Conservation (phyloP, 2,888 invertebrate genomes). For the Terebella lapidaria region DNA sequence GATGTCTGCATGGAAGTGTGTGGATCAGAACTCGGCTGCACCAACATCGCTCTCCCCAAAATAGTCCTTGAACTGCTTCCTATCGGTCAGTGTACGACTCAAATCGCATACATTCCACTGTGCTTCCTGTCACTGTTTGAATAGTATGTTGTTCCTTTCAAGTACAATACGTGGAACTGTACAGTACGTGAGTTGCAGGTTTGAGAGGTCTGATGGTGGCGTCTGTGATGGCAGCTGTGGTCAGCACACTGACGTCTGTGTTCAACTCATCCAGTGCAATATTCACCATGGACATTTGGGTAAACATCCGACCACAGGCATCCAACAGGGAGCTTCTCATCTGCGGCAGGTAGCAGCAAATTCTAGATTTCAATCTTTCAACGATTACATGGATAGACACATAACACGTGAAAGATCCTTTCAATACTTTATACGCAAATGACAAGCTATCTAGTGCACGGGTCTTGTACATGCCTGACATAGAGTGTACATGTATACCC, state of each 20-base stretch:
- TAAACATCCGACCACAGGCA: conserved; percentile 16
- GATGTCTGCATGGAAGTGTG: conserved; percentile 53
- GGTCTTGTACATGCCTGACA: no score
- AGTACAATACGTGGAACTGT: no score
- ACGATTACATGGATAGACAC: no score
- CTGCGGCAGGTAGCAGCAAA: conserved; percentile 22
- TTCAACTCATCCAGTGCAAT: conserved; percentile 24
- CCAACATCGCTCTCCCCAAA: conserved; percentile 57
- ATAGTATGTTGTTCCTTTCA: no score
- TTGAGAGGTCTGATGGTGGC: conserved; percentile 21
- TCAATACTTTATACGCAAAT: no score
- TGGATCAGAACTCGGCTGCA: conserved; percentile 53
- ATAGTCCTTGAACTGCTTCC: conserved; percentile 56
- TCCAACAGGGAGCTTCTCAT: conserved; percentile 18
- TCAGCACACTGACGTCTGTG: conserved; percentile 24
- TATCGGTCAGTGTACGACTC: conserved; percentile 31
- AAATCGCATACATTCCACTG: no score
- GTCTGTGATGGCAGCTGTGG: conserved; percentile 23
- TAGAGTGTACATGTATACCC: no score
- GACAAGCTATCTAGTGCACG: no score
- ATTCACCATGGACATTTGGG: conserved; percentile 25
- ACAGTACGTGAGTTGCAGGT: no score
- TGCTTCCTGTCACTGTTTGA: no score
- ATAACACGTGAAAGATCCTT: no score
- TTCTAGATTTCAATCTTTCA: no score